Percentiles rank a stretch among this genome's conserved stretches.
These are phyloP conservation scores for Thereva unica DNA, from an alignment of 2,888 invertebrate genomes.

Conservation along the genomic window DNA sequence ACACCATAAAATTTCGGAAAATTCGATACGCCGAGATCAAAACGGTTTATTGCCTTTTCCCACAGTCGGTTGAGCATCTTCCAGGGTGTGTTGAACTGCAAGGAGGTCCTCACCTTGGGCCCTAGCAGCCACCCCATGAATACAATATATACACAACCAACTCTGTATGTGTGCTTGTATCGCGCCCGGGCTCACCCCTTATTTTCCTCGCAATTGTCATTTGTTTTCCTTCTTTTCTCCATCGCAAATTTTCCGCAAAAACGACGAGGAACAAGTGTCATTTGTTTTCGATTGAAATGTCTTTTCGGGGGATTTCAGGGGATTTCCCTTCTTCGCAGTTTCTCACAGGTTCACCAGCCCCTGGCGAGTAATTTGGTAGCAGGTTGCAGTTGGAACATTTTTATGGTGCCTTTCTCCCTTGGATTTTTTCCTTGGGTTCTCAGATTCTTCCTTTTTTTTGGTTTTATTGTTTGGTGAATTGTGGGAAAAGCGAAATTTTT, in stretches of 20 bases:
- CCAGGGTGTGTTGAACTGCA: conserved; percentile 1
- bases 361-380: conserved; percentile 13
- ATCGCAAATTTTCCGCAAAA: conserved; percentile 15
- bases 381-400: conserved; percentile 18
- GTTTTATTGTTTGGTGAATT: too few species aligned
- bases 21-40: conserved; percentile 30
- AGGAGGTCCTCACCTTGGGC: too few species aligned
- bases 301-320: conserved; percentile 9
- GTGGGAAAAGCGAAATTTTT: too few species aligned
- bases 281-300: conserved; percentile 23
- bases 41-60: conserved; percentile 13
- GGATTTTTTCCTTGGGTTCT: not conserved
- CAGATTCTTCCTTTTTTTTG: too few species aligned
- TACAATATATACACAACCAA: too few species aligned
- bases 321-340: not conserved
- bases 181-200: conserved; percentile 3
- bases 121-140: too few species aligned
- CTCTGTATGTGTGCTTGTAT: too few species aligned
- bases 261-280: conserved; percentile 12
- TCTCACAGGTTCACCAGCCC: conserved; percentile 10
- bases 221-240: not conserved
- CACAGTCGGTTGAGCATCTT: conserved; percentile 17
- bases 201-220: conserved; percentile 2
- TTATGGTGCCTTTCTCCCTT: conserved; percentile 5
- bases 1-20: conserved; percentile 33